Conservation (phyloP, 2,113 vertebrate species). For the Elephas maximus region DNA sequence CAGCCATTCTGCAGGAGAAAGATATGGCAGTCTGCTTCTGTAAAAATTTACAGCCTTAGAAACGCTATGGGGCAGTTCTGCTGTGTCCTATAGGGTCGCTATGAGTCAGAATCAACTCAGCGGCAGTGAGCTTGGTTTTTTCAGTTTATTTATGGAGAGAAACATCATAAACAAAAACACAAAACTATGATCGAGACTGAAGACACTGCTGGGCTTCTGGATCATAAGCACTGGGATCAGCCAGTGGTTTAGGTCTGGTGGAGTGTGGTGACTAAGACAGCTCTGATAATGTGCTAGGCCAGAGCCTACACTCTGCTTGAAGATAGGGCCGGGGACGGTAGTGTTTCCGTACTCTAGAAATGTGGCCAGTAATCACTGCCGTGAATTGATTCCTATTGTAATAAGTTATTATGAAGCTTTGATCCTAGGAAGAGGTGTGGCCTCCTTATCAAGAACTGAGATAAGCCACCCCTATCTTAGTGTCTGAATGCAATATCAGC, state of each 20-base stretch:
- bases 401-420: neutral
- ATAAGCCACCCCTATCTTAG: neutral
- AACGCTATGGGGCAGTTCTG: too few relatives aligned
- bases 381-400: neutral
- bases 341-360: neutral
- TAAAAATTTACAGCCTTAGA: too few relatives aligned
- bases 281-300: too few relatives aligned
- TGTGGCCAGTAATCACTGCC: neutral
- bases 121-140: too few relatives aligned
- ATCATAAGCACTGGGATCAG: fast-evolving
- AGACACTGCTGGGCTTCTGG: neutral
- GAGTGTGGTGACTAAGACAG: neutral
- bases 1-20: too few relatives aligned
- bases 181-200: neutral
- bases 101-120: too few relatives aligned
- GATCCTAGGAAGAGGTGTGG: neutral
- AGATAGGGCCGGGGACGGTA: fast-evolving
- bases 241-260: neutral
- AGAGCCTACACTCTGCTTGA: neutral
- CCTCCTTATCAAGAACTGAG: neutral
- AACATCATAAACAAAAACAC: neutral
- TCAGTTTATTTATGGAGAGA: neutral
- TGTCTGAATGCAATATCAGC: neutral
- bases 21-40: too few relatives aligned
- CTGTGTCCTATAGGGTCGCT: too few relatives aligned